A percentile compares a stretch with the other conserved stretches of the same genome.
These are phyloP conservation scores for Lycia hirtaria DNA, from an alignment of 2,888 invertebrate species.

Conservation along the genomic window DNA sequence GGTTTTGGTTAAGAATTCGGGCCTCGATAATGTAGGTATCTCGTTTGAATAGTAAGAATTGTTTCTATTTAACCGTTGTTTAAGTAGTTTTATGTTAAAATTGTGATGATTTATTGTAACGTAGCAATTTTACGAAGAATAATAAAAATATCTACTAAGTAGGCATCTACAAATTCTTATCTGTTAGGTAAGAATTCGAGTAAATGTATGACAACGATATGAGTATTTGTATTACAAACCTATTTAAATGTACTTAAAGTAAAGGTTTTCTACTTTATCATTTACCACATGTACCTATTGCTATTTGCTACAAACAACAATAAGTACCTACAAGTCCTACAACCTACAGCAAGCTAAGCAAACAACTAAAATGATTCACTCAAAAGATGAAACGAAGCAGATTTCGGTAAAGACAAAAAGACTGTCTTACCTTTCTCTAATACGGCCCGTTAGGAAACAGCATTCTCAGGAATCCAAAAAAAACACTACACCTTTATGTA, in stretches of 20 bases:
- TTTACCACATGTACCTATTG: not conserved
- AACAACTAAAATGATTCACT: constrained; percentile 2
- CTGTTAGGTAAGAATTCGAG: too few species aligned
- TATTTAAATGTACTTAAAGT: too few species aligned
- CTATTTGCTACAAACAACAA: not conserved
- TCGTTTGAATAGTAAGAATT: not conserved
- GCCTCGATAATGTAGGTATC: not conserved
- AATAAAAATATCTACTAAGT: too few species aligned
- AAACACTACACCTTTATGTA: constrained; percentile 59
- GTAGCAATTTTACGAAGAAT: too few species aligned
- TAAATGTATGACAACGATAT: too few species aligned
- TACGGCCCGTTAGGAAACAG: constrained; percentile 43
- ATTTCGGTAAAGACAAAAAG: constrained; percentile 21
- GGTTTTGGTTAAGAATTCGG: constrained; percentile 4
- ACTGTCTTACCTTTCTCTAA: constrained; percentile 47
- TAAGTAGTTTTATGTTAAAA: too few species aligned
- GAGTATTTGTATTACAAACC: too few species aligned
- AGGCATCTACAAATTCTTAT: too few species aligned
- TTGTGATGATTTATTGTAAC: too few species aligned
- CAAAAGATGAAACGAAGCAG: not conserved
- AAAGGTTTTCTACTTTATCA: too few species aligned
- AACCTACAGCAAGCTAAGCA: not conserved
- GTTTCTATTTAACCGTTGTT: not conserved
- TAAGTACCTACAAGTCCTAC: not conserved
- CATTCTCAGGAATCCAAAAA: constrained; percentile 45